Percentiles rank a stretch among this genome's conserved stretches.
Conservation (phyloP, 2,797 vertebrate genomes). For the Coregonus sp. region DNA sequence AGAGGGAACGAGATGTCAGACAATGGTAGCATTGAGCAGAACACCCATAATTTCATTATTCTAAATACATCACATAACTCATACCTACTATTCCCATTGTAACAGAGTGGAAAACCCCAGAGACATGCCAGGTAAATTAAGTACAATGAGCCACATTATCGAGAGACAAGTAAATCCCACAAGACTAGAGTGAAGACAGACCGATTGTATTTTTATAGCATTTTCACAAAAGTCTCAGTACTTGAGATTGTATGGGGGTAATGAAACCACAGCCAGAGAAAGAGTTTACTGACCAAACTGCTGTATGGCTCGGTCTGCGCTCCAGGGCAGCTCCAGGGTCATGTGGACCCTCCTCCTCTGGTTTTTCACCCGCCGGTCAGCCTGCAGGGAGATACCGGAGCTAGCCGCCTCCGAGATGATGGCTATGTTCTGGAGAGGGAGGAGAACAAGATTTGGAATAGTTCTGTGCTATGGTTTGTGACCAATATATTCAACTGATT, state of each 20-base stretch:
- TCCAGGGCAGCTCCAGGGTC: constrained; percentile 97
- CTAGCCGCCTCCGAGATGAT: constrained; percentile 99
- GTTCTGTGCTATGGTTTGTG: background rate
- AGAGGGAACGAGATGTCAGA: background rate
- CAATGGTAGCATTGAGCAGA: background rate
- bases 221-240: background rate
- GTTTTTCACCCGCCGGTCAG: constrained; percentile 94
- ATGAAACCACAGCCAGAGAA: background rate
- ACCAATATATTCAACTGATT: too few species aligned
- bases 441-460: background rate
- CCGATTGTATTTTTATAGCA: too few species aligned
- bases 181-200: too few species aligned
- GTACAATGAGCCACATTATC: background rate
- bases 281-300: constrained; percentile 86
- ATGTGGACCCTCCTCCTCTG: constrained; percentile 95
- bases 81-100: background rate
- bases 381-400: constrained; percentile 97
- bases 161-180: background rate
- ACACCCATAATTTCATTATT: background rate
- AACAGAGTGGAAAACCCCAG: background rate
- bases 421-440: constrained; percentile 86
- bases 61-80: background rate
- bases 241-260: too few species aligned
- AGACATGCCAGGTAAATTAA: background rate
- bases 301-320: constrained; percentile 95